A percentile compares a stretch with the other conserved stretches of the same genome.
These are phyloP conservation scores for Drosophila dunni DNA, from an alignment of 1,140 invertebrate genomes.

Conservation along the genomic window DNA sequence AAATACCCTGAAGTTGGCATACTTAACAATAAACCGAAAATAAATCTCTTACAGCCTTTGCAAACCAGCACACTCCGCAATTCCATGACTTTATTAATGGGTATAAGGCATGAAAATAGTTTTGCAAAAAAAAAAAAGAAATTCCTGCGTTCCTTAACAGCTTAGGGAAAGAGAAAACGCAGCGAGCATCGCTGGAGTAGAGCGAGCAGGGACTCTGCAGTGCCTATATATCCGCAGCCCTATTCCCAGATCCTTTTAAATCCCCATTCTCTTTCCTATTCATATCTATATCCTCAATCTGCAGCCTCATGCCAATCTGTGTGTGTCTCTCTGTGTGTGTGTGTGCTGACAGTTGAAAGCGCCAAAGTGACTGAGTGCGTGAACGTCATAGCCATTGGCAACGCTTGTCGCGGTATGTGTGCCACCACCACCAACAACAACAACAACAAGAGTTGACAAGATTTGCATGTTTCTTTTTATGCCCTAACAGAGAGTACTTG, in stretches of 20 bases:
- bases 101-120: constrained; percentile 1
- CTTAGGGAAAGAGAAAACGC: not conserved
- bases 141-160: constrained; percentile 1
- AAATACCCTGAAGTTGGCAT: constrained; percentile 5
- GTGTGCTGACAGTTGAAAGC: constrained; percentile 72
- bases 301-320: constrained; percentile 17
- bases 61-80: no score
- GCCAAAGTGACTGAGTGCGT: constrained; percentile 75
- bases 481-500: not conserved
- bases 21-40: no score
- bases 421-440: constrained; percentile 35
- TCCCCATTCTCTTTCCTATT: not conserved
- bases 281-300: constrained; percentile 5
- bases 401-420: constrained; percentile 55
- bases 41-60: not conserved
- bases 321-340: constrained; percentile 37
- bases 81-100: not conserved
- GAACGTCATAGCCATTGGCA: constrained; percentile 43
- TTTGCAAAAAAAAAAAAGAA: not conserved
- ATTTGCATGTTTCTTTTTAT: constrained; percentile 58
- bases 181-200: not conserved
- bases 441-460: constrained; percentile 58
- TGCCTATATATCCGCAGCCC: not conserved
- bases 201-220: not conserved
- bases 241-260: not conserved